Evolutionary conservation across 1,140 invertebrate species (phyloP).

Genomic region (Drosophila navojoa): DNA sequence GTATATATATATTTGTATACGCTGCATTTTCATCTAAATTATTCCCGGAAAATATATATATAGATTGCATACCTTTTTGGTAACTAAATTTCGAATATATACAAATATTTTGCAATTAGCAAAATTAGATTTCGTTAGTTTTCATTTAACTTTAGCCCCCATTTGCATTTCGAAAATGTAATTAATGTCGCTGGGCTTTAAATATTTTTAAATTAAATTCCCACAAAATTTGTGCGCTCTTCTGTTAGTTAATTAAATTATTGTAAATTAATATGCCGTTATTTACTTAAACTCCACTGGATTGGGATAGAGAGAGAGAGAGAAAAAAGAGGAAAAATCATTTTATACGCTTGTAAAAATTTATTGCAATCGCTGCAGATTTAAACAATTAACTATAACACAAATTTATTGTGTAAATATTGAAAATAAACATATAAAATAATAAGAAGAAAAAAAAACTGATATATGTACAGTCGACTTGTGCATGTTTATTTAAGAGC

Average conservation of each 20-base stretch:
- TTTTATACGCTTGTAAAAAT: neutral
- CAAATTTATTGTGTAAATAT: neutral
- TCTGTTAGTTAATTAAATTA: neutral
- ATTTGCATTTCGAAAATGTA: neutral
- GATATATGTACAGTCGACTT: too few relatives aligned
- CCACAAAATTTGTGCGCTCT: neutral
- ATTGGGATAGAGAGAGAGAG: too few relatives aligned
- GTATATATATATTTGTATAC: neutral
- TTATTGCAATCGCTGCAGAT: neutral
- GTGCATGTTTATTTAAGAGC: too few relatives aligned
- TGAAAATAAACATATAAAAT: neutral
- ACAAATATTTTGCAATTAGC: slow-evolving; percentile 3
- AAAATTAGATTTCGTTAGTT: neutral
- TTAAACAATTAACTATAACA: neutral
- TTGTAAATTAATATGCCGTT: neutral
- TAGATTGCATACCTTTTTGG: neutral
- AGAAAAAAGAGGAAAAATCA: neutral
- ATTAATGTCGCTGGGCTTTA: neutral
- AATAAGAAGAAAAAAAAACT: neutral
- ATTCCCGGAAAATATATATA: neutral
- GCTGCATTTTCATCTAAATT: slow-evolving; percentile 11
- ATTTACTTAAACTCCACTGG: slow-evolving; percentile 1
- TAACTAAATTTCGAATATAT: neutral
- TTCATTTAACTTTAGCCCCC: neutral
- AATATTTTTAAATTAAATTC: neutral